Evolutionary conservation across 1,140 invertebrate species (phyloP).

Genomic region (Laupala kohalensis): DNA sequence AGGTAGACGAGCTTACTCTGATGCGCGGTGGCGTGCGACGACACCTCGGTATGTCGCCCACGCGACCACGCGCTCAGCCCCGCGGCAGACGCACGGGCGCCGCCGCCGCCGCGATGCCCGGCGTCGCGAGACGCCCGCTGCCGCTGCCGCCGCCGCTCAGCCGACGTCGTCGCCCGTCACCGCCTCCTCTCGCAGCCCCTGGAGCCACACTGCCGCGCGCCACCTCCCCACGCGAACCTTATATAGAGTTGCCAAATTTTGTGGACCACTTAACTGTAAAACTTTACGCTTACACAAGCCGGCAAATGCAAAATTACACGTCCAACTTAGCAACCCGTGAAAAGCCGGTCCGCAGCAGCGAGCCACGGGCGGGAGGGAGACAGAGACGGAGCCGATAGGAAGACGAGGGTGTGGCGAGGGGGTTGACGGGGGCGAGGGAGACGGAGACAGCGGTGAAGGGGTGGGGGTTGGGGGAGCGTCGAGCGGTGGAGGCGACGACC

Average conservation of each 20-base stretch:
- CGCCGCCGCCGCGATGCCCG: no score
- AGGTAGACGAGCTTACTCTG: no score
- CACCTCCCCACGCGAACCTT: constrained; percentile 13
- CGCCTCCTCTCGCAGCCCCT: neutral
- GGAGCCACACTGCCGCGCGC: constrained; percentile 5
- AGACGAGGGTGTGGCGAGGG: neutral
- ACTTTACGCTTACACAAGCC: constrained; percentile 17
- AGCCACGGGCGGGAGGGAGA: neutral
- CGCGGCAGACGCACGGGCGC: neutral
- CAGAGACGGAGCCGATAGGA: neutral
- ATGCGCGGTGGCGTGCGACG: neutral
- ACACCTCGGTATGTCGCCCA: neutral
- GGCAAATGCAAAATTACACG: constrained; percentile 26
- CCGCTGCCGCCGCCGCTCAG: neutral
- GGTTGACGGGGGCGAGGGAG: neutral
- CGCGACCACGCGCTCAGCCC: no score
- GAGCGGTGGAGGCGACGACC: neutral
- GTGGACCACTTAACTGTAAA: constrained; percentile 23
- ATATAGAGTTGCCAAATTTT: constrained; percentile 20
- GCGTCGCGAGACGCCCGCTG: neutral
- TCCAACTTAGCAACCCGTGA: constrained; percentile 24
- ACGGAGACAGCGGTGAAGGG: no score
- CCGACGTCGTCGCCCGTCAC: neutral
- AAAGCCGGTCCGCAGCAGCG: constrained; percentile 15
- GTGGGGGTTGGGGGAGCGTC: neutral